Evolutionary conservation across 2,113 vertebrate species (phyloP).

Genomic region (Cygnus buccinator): DNA sequence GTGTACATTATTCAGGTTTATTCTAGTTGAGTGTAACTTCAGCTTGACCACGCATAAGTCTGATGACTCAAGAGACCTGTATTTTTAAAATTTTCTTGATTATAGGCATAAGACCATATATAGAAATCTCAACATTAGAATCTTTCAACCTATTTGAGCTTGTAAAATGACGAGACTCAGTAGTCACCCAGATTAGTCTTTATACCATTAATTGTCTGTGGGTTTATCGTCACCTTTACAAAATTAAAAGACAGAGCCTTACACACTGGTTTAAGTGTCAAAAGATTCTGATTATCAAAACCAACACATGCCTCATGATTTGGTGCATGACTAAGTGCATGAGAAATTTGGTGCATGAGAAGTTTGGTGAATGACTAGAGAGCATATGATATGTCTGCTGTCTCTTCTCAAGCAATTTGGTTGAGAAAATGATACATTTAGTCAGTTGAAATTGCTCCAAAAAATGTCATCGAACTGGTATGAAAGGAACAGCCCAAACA

Average conservation of each 20-base stretch:
- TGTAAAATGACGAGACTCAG: background rate
- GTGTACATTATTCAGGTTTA: background rate
- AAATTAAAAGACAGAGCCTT: background rate
- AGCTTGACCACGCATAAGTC: background rate
- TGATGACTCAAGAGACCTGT: background rate
- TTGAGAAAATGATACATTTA: constrained; percentile 29
- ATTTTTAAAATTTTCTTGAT: background rate
- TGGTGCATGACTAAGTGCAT: background rate
- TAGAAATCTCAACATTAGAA: background rate
- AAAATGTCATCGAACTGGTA: constrained; percentile 18
- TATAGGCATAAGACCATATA: background rate
- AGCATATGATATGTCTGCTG: background rate
- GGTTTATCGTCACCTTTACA: background rate
- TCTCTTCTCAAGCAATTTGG: background rate
- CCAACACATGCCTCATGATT: background rate
- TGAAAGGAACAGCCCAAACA: constrained; percentile 36
- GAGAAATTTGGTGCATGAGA: too few species aligned
- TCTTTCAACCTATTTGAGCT: background rate
- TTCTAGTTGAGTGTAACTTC: background rate
- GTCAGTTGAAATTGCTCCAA: constrained; percentile 26
- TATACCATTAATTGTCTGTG: background rate
- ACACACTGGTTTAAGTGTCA: background rate
- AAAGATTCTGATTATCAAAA: constrained; percentile 32
- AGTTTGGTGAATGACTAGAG: background rate
- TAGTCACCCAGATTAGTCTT: background rate